Evolutionary conservation across 2,888 invertebrate genomes (phyloP), one percentile per base, ranked within the genome.

Genomic region (Drosophila vallismaia): DNA sequence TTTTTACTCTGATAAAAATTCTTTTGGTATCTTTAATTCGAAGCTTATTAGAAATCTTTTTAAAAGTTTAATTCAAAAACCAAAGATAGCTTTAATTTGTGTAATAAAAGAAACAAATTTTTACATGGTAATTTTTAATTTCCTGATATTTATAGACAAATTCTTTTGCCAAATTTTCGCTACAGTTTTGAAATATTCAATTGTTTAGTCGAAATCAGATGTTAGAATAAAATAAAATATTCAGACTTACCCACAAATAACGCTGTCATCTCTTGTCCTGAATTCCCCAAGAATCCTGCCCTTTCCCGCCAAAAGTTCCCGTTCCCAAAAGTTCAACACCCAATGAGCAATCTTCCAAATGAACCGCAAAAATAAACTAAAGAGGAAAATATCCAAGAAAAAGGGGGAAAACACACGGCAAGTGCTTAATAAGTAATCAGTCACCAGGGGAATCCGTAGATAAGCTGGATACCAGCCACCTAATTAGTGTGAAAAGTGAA

Each of bases 381-480:
- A 9, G n/a, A 29, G 38, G n/a, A 9, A 7, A 48, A 19, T 4
- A 8, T 19, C 10, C 28, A 19, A 19, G 7, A 10, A 24, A 24
- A 10, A 12, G 7, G 46, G 33, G 31, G 46, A 42, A 63, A 71
- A 60, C 67, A 53, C 63, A 62, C 56, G 59, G 62, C 77, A 84
- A 81, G 79, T 82, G 79, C 79, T 82, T 82, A 82, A 85, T 79
- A 85, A 82, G 79, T 71, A 63, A 85, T 81, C 82, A 82, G 73
- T 82, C 79, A 82, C 66, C 38, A 12, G 26, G 38, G n/a, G 42
- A 45, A 24, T 29, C 44, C 36, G 55, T 26, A 64, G 71, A 71
- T 53, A 71, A 53, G 54, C 58, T 59, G 49, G 29, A 49, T 68
- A 42, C 38, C 40, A 48, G 42, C 58, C 68, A 69, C 60, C 69